A percentile compares a stretch with the other conserved stretches of the same genome.
Conservation (phyloP, 2,888 invertebrate species). For the Diogma glabrata region DNA sequence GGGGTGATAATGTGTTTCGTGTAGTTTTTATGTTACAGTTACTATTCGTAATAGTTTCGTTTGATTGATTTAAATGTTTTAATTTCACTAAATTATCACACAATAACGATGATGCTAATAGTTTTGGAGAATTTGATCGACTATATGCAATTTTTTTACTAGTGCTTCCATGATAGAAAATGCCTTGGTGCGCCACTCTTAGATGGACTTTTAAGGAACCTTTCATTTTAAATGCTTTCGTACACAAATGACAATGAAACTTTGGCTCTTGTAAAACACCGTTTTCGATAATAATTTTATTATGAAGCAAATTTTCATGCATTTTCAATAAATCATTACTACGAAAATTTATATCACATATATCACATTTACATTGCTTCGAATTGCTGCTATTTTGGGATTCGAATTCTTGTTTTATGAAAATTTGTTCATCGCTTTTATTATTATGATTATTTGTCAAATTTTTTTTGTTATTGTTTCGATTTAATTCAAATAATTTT, state of each 20-base stretch:
- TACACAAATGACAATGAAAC: constrained; percentile 64
- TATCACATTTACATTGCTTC: constrained; percentile 42
- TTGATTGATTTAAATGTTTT: constrained; percentile 1
- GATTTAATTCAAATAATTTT: too few relatives aligned
- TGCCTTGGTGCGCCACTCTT: constrained; percentile 59
- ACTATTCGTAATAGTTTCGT: constrained; percentile 2
- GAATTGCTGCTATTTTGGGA: background rate
- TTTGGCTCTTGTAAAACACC: constrained; percentile 32
- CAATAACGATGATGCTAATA: background rate
- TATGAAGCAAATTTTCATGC: constrained; percentile 61
- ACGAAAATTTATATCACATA: constrained; percentile 61
- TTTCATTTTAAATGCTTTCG: constrained; percentile 69
- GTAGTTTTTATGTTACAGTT: too few relatives aligned
- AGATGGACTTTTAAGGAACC: constrained; percentile 73
- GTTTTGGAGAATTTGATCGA: too few relatives aligned
- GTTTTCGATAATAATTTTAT: constrained; percentile 26
- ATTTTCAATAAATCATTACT: constrained; percentile 57
- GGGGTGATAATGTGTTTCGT: too few relatives aligned
- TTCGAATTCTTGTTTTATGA: constrained; percentile 5
- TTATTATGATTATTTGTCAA: constrained; percentile 17
- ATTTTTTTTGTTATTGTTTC: too few relatives aligned
- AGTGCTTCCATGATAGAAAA: background rate
- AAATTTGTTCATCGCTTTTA: constrained; percentile 12
- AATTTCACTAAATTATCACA: background rate
- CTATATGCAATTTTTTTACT: constrained; percentile 22